Evolutionary conservation across 2,113 vertebrate species (phyloP), one percentile per base, ranked within the genome.

Genomic region (Steatornis caripensis): DNA sequence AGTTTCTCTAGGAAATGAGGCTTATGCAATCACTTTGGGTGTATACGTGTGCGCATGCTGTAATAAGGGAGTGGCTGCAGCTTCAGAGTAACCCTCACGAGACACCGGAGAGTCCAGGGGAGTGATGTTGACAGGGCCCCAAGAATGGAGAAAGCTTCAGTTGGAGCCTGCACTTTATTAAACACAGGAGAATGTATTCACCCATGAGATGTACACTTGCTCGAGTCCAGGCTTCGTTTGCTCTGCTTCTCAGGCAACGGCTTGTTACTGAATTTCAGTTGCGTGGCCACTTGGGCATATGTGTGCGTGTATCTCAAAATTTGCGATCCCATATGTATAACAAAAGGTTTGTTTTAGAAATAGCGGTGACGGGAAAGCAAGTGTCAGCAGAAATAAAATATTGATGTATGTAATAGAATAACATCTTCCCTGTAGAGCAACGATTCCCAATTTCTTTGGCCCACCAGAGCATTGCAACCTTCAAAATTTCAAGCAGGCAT

Each of bases 361-460:
- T 87, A 82, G 21, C 23, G 15, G 43, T 39, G 61, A 64, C 55
- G 84, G 72, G 77, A 84, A 95, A 85, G 77, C 45, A 51, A 84
- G 74, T 3, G 1, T 89, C 84, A 91, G 66, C 70, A 94, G 89
- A 87, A 91, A 93, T 79, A 9, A 89, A 91, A 82, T 72, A 91
- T 57, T 65, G 51, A n/a, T 69, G 22, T 49, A 49, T 23, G 77
- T 74, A 95, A 92, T 9, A 76, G 81, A 91, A 34, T 39, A 96
- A 65, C 20, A 36, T 76, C 84, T 81, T 95, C 70, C 53, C 86
- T 57, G 21, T 37, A 68, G 72, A 92, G 80, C 80, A 94, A 84
- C 43, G 80, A 87, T 89, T 96, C 93, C 93, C 26, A 78, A 75
- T 84, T 95, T 89, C 84, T 95, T 97, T 84, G 80, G 77, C 68